Base-by-base conservation (phyloP, 1,140 invertebrate species). In the Drosophila yakuba region DNA sequence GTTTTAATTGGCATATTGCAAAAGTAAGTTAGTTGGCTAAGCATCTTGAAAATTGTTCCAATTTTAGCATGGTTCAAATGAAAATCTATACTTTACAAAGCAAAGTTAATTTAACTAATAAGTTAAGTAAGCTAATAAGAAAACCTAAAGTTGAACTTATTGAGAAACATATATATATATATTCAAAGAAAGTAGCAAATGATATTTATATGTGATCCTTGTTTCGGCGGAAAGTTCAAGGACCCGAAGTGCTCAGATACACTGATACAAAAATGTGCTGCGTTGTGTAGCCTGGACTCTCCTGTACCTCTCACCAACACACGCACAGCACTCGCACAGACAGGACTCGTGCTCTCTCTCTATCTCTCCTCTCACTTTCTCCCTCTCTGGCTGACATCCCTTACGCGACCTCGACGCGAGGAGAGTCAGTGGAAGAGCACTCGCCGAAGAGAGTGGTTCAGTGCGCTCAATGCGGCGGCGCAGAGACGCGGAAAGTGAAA, bases 401-500 rank as follows among this genome's bases (percentile, higher is more conserved):
- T 43, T n/a, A 2, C 12, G 15, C 4, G n/a, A n/a, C 15, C 10
- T 20, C 4, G n/a, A n/a, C 15, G 7, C 17, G 7, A 3, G 15
- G 39, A 35, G 4, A 45, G 28, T 6, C 23, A 41, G 20, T 32
- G 35, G 47, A 55, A 64, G 73, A 41, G 50, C 11, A 12, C 4
- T 43, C 8, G 5, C 43, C 17, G 1, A 20, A 50, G 62, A 67
- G 48, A 43, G 54, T 60, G 43, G 12, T 11, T 17, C 3, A 5
- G 10, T 12, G n/a, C 62, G 55, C 74, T 68, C 74, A 39, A 12
- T 14, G 48, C 73, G 43, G 25, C 74, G 56, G 43, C 74, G 74
- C 43, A 52, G 25, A 55, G 36, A 11, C 11, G 57, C 48, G 45
- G 54, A 66, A 52, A 76, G 64, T 77, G 73, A 69, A 67, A 68